These are phyloP conservation scores for Cinclus cinclus DNA, from an alignment of 2,113 vertebrate species.

Conservation along the genomic window DNA sequence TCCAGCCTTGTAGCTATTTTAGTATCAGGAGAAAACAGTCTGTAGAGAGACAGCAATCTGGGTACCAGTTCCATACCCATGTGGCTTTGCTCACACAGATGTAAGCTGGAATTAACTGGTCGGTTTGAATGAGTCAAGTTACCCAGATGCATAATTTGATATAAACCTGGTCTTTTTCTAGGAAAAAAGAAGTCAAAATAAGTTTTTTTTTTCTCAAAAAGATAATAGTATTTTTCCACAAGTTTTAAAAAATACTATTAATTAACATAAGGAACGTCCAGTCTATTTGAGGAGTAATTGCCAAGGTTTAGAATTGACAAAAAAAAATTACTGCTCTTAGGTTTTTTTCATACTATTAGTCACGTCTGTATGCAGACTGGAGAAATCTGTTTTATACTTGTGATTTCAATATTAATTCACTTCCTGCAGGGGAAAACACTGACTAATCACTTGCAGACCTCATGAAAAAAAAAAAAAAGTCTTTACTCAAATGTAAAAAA, in stretches of 20 bases:
- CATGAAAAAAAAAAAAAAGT: neutral
- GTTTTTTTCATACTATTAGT: slow-evolving; percentile 51
- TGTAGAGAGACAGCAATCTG: neutral
- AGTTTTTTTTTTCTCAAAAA: neutral
- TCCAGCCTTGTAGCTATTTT: neutral
- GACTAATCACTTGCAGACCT: slow-evolving; percentile 2
- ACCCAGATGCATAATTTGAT: neutral
- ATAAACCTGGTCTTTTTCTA: neutral
- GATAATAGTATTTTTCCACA: neutral
- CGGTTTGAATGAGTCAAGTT: neutral
- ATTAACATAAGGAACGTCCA: slow-evolving; percentile 50
- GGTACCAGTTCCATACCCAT: neutral
- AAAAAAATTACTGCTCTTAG: slow-evolving; percentile 58
- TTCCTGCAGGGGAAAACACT: slow-evolving; percentile 2
- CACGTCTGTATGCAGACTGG: slow-evolving; percentile 6
- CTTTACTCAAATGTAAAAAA: neutral
- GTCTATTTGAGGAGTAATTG: slow-evolving; percentile 54
- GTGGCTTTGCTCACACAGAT: neutral
- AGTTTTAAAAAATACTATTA: slow-evolving; percentile 32
- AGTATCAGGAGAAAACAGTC: neutral
- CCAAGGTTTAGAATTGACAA: slow-evolving; percentile 59
- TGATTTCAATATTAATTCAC: slow-evolving; percentile 42
- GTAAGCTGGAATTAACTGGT: neutral
- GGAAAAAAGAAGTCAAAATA: slow-evolving; percentile 16
- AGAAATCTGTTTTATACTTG: slow-evolving; percentile 39